Percentiles rank a stretch among this genome's conserved stretches.
Evolutionary conservation across 1,140 invertebrate genomes (phyloP).

Genomic region (Leptestheria dahalacensis): DNA sequence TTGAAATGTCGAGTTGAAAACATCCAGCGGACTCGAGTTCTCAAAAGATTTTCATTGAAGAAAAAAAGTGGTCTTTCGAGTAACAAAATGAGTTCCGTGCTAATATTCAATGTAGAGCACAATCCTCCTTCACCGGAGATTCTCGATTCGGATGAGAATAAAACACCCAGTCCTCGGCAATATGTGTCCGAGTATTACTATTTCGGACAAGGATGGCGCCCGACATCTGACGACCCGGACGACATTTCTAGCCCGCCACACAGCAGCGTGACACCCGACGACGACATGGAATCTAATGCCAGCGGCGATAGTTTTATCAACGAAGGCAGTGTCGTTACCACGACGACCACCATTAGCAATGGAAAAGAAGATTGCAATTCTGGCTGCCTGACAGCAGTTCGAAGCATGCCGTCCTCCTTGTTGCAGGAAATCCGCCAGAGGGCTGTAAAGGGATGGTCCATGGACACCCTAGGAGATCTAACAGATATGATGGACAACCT

Average conservation of each 20-base stretch:
- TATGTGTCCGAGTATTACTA: background rate
- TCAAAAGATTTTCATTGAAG: too few relatives aligned
- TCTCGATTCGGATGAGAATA: slow-evolving; percentile 50
- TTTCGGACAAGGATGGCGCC: slow-evolving; percentile 17
- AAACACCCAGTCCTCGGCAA: slow-evolving; percentile 33
- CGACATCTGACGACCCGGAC: slow-evolving; percentile 21
- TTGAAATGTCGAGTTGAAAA: slow-evolving; percentile 37
- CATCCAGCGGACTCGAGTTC: too few relatives aligned
- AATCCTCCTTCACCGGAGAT: slow-evolving; percentile 53
- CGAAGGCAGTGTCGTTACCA: slow-evolving; percentile 13
- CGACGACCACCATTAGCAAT: slow-evolving; percentile 9
- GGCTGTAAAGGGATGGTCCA: slow-evolving; percentile 27
- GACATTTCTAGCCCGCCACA: slow-evolving; percentile 5
- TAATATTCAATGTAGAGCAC: slow-evolving; percentile 26
- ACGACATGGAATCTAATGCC: slow-evolving; percentile 6
- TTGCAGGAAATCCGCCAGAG: slow-evolving; percentile 43
- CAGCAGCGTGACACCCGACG: slow-evolving; percentile 4
- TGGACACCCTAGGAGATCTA: background rate
- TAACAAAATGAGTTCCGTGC: slow-evolving; percentile 33
- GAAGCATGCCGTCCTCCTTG: slow-evolving; percentile 35
- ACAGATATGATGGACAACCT: background rate
- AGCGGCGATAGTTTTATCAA: slow-evolving; percentile 8
- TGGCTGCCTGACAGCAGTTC: background rate
- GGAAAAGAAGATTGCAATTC: slow-evolving; percentile 9
- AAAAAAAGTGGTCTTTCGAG: too few relatives aligned